Base-by-base conservation (phyloP, 1,140 invertebrate genomes). In the Brachionus rubens region DNA sequence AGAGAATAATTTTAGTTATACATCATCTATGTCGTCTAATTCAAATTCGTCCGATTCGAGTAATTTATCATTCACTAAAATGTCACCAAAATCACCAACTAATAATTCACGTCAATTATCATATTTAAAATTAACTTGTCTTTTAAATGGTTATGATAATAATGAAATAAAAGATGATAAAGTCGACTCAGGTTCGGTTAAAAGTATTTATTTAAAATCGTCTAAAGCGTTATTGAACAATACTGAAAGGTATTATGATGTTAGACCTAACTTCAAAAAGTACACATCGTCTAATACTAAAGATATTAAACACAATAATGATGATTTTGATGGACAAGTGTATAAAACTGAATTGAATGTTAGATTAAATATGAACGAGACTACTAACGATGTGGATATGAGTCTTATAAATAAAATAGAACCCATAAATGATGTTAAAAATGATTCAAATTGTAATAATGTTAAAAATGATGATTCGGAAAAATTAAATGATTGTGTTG, bases 61-160 rank as follows among this genome's bases (percentile, higher is more conserved):
- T 14, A 7, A 14, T 46, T 46, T 36, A 10, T 65, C 59, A n/a
- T 65, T 12, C 19, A 12, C 26, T 59, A 33, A 59, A 59, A 59
- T n/a, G 5, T 59, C 19, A 28, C 10, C 33, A 12, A 10, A 41
- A 43, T 24, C 59, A 24, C 36, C 40, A 3, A 24, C 5, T 10
- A n/a, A 26, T 6, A 67, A 41, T 16, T 21, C n/a, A 5, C 43
- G 68, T n/a, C 68, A 72, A 72, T 52, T 72, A 19, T 72, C 68
- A 12, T 72, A 72, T 50, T 30, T 72, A 3, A 72, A 72, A 26
- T 30, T 72, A 2, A 52, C 46, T 10, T 72, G 68, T 72, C 14
- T 72, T 0, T 19, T 72, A 12, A 72, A 72, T 41, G 68, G 68
- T 16, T 72, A 72, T 33, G 50, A 54, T 19, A 36, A 70, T 33